Percentiles rank a stretch among this genome's conserved stretches.
Conservation (phyloP, 30 jellyfish, hydroid and myxozoan species). For the Mastigias papua region DNA sequence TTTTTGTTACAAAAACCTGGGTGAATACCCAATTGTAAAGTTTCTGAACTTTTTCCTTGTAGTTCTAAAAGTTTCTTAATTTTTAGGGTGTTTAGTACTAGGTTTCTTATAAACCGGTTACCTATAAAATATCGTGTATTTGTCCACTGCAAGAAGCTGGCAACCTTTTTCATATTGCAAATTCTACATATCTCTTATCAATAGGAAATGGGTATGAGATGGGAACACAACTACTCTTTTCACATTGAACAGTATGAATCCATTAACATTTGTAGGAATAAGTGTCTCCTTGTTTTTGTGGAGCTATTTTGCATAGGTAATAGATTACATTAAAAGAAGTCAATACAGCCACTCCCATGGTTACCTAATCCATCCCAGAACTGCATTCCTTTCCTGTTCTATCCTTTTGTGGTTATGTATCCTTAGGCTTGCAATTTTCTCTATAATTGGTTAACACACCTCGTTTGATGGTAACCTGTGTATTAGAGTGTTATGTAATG, state of each 20-base stretch:
- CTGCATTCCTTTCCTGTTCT: neutral
- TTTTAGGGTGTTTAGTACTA: too few relatives aligned
- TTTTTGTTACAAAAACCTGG: too few relatives aligned
- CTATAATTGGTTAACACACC: neutral
- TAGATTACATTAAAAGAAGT: neutral
- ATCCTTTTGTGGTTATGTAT: neutral
- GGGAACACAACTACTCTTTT: too few relatives aligned
- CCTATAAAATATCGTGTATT: too few relatives aligned
- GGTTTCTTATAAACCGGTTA: too few relatives aligned
- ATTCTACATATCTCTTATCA: too few relatives aligned
- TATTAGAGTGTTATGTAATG: neutral
- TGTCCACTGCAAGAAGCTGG: too few relatives aligned
- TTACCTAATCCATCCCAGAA: neutral
- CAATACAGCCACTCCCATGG: neutral
- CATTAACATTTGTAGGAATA: neutral
- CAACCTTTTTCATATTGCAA: too few relatives aligned
- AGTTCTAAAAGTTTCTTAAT: too few relatives aligned
- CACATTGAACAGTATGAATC: neutral
- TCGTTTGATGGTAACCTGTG: neutral
- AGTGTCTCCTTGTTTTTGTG: neutral
- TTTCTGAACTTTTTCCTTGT: too few relatives aligned
- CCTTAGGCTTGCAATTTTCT: neutral
- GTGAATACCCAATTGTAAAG: too few relatives aligned
- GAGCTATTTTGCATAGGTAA: neutral
- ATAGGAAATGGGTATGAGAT: too few relatives aligned